Conservation (phyloP, 2,888 invertebrate genomes). For the Ptychoptera albimana region DNA sequence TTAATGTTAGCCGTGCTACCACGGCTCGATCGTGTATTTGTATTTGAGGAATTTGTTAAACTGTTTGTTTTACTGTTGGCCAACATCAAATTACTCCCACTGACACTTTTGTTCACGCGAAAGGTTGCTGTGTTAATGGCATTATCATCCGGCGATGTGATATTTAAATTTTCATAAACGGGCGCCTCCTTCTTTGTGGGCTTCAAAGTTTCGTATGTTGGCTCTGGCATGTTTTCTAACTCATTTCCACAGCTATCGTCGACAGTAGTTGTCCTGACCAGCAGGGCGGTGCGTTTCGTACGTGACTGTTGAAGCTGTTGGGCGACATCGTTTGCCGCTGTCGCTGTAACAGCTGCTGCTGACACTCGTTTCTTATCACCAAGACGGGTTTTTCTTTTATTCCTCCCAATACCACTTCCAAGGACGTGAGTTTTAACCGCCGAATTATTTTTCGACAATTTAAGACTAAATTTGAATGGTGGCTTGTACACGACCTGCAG, state of each 20-base stretch:
- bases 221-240: slow-evolving; percentile 21
- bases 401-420: slow-evolving; percentile 12
- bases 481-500: slow-evolving; percentile 77
- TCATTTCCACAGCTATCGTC: slow-evolving; percentile 25
- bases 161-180: slow-evolving; percentile 13
- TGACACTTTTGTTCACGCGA: slow-evolving; percentile 21
- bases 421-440: slow-evolving; percentile 30
- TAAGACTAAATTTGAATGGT: slow-evolving; percentile 72
- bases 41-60: slow-evolving; percentile 10
- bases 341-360: slow-evolving; percentile 7
- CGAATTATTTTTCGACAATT: slow-evolving; percentile 37
- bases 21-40: slow-evolving; percentile 14
- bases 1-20: slow-evolving; percentile 21
- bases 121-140: slow-evolving; percentile 12
- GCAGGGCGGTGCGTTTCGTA: slow-evolving; percentile 22
- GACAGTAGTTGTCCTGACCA: slow-evolving; percentile 19
- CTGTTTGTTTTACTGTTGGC: slow-evolving; percentile 15
- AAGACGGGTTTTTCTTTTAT: slow-evolving; percentile 14
- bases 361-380: slow-evolving; percentile 15
- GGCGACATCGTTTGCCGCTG: slow-evolving; percentile 12
- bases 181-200: slow-evolving; percentile 13
- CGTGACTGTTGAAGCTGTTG: slow-evolving; percentile 13
- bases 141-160: background rate
- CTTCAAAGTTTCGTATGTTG: slow-evolving; percentile 29
- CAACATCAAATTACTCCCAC: slow-evolving; percentile 9